These are phyloP conservation scores for Sitophilus oryzae DNA, from an alignment of 1,140 invertebrate genomes.

Conservation along the genomic window DNA sequence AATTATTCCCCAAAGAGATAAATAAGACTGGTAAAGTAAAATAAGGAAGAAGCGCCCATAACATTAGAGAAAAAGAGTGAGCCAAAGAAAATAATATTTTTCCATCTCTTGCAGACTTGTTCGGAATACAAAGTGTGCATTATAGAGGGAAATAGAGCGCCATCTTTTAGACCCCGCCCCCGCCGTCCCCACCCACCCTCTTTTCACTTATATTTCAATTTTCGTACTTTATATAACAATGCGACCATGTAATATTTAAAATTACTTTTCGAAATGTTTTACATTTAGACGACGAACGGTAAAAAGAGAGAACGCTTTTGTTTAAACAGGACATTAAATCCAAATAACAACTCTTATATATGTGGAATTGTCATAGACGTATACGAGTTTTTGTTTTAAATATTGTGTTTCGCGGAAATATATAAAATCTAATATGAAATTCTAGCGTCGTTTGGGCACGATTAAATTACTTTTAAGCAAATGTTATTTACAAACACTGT, in stretches of 20 bases:
- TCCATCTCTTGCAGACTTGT: conserved; percentile 39
- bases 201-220: conserved; percentile 42
- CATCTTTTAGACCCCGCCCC: conserved; percentile 28
- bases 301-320: conserved; percentile 1
- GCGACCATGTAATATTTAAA: conserved; percentile 32
- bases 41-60: conserved; percentile 25
- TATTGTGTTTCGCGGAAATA: no score
- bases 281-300: conserved; percentile 13
- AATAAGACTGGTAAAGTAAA: conserved; percentile 17
- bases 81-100: conserved; percentile 42
- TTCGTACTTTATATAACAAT: conserved; percentile 38
- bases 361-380: not conserved
- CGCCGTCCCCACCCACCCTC: conserved; percentile 16
- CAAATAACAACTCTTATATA: not conserved
- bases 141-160: conserved; percentile 38
- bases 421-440: no score
- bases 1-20: conserved; percentile 13
- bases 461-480: no score
- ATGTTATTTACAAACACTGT: no score
- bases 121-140: conserved; percentile 42
- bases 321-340: not conserved
- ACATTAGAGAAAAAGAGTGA: conserved; percentile 36
- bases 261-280: conserved; percentile 31
- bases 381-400: no score
- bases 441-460: no score